phyloP scores from a whole-genome alignment of 2,113 vertebrate species.

The Chaetops frenatus region DNA sequence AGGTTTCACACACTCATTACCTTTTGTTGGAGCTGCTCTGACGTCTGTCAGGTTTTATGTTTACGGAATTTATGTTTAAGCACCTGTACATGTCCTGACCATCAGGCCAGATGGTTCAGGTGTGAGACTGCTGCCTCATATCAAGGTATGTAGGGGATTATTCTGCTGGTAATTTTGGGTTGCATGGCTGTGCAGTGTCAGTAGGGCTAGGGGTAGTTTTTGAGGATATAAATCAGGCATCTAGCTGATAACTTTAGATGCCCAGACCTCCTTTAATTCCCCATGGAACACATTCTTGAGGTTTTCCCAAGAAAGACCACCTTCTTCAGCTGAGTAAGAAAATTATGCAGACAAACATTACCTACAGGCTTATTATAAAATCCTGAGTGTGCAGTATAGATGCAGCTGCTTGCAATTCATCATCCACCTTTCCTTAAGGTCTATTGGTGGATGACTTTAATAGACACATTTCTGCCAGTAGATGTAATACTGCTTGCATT shows the following conservation, averaged over 20 bases:
- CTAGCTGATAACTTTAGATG: background rate
- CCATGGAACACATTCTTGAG: background rate
- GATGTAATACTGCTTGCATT: constrained; percentile 36
- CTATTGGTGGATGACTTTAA: constrained; percentile 61
- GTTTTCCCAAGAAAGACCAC: background rate
- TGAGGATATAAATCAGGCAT: background rate
- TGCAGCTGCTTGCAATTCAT: constrained; percentile 71
- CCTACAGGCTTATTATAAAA: constrained; percentile 64
- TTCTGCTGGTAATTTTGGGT: background rate
- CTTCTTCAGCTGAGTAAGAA: background rate
- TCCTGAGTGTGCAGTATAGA: constrained; percentile 66
- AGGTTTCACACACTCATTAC: background rate
- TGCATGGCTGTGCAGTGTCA: background rate
- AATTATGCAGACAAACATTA: constrained; percentile 23
- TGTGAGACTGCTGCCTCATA: background rate
- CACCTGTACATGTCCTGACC: background rate
- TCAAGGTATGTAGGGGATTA: background rate
- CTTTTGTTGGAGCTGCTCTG: background rate
- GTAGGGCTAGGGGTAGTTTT: background rate
- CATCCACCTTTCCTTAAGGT: constrained; percentile 57
- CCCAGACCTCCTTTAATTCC: background rate
- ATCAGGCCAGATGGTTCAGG: background rate
- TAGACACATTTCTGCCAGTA: constrained; percentile 54
- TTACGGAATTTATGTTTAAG: background rate
- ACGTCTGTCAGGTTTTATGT: background rate